These are phyloP conservation scores for Rhabdornis inornatus DNA, from an alignment of 2,113 vertebrate species.

Conservation along the genomic window DNA sequence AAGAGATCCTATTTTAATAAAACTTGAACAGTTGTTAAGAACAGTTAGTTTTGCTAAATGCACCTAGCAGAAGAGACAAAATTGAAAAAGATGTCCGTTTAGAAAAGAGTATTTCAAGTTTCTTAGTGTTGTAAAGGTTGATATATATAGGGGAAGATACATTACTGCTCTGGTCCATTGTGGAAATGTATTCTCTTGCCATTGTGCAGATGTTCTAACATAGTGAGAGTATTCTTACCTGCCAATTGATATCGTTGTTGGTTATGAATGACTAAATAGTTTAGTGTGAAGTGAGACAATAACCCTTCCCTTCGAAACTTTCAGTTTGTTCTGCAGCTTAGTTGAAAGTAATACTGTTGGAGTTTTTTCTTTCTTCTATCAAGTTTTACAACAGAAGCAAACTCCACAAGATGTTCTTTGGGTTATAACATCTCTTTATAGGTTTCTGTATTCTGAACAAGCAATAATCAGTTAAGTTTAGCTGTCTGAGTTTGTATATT, in stretches of 20 bases:
- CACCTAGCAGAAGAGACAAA: not conserved
- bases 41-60: not conserved
- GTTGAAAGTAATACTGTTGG: not conserved
- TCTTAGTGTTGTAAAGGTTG: not conserved
- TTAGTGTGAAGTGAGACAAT: not conserved
- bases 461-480: not conserved
- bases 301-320: not conserved
- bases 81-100: not conserved
- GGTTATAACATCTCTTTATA: not conserved
- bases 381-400: not conserved
- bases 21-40: not conserved
- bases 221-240: not conserved
- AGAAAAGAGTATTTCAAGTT: not conserved
- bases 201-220: not conserved
- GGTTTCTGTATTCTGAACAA: not conserved
- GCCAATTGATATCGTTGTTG: not conserved
- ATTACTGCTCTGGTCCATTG: not conserved
- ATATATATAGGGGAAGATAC: not conserved
- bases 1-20: not conserved
- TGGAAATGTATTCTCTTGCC: not conserved
- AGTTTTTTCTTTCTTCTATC: not conserved
- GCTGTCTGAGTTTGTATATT: not conserved
- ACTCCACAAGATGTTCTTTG: not conserved
- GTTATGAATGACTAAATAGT: not conserved
- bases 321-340: not conserved